Base-by-base conservation (phyloP, 1,140 invertebrate genomes). In the Pentalonia nigronervosa region DNA sequence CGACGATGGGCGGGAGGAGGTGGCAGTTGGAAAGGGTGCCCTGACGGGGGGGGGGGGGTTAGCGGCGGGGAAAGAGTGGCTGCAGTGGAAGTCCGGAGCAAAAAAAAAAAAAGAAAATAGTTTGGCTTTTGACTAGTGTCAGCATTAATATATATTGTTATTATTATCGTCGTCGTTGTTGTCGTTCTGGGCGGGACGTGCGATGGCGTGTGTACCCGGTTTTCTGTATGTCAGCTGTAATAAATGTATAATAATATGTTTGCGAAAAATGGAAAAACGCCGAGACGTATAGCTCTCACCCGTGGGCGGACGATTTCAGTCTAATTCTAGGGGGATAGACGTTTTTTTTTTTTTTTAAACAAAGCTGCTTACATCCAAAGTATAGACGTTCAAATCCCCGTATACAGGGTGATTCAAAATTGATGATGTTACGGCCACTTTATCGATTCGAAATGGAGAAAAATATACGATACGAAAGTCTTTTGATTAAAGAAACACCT, bases 221-320 rank as follows among this genome's bases (percentile, higher is more conserved):
- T 76, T 76, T 76, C 60, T 76, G n/a, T 67, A 67, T 76, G 60
- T 76, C 60, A 76, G 60, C 60, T n/a, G 60, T 76, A 76, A 76
- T 76, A 76, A 76, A 76, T 76, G 60, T n/a, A 76, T 76, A 76
- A 76, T 76, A 76, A 76, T 76, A 76, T 76, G n/a, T 76, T 76
- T n/a, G n/a, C 60, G 56, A 17, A 67, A 67, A 67, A 67, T 14
- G 60, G 30, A 67, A 67, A 67, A 67, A n/a, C 60, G 60, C 23
- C 14, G 1, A 4, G 60, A 67, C 14, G 60, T 3, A 9, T 41
- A 41, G 41, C 41, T 41, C 41, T 67, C 30, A n/a, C 14, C 60
- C 60, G n/a, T 76, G n/a, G 60, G 30, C n/a, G 14, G 30, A 1
- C 21, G 21, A 6, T 20, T n/a, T 76, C 60, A 1, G n/a, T 76